phyloP scores from a whole-genome alignment of 2,888 invertebrate species.

The Oscheius sp. region DNA sequence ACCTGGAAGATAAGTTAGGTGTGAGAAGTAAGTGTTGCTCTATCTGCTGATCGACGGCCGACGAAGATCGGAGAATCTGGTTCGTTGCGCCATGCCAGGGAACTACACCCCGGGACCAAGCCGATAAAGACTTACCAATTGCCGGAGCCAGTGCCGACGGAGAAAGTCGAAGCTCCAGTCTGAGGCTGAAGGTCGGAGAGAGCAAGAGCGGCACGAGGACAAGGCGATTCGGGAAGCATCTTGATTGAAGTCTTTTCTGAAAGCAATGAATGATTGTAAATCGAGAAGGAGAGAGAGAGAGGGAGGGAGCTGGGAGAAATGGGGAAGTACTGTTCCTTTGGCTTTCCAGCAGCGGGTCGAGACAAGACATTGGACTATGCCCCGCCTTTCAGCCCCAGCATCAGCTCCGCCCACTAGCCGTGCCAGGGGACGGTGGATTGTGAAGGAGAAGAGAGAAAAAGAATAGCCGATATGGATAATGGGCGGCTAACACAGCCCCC shows the following conservation, averaged over 20 bases:
- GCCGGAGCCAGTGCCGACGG: constrained; percentile 56
- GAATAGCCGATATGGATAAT: too few species aligned
- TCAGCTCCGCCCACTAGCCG: constrained; percentile 33
- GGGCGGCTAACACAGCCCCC: too few species aligned
- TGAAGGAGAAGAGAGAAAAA: not conserved
- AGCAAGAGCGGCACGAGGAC: constrained; percentile 68
- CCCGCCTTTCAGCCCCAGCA: constrained; percentile 24
- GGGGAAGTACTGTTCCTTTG: constrained; percentile 5
- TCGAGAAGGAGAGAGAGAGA: not conserved
- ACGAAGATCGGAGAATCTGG: constrained; percentile 52
- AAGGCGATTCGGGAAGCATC: constrained; percentile 69
- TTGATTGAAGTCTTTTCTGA: not conserved
- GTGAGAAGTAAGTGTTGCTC: too few species aligned
- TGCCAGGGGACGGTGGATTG: constrained; percentile 27
- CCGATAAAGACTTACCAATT: constrained; percentile 50
- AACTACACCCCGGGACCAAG: constrained; percentile 9
- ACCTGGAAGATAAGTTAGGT: constrained; percentile 51
- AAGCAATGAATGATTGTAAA: not conserved
- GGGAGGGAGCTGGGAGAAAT: not conserved
- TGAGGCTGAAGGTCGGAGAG: constrained; percentile 68
- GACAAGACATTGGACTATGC: constrained; percentile 15
- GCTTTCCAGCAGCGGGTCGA: constrained; percentile 19
- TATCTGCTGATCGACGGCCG: not conserved
- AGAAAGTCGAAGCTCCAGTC: constrained; percentile 56
- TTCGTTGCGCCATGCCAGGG: constrained; percentile 45